Evolutionary conservation across 2,113 vertebrate genomes (phyloP), one percentile per base, ranked within the genome.

Genomic region (Cnemophilus loriae): DNA sequence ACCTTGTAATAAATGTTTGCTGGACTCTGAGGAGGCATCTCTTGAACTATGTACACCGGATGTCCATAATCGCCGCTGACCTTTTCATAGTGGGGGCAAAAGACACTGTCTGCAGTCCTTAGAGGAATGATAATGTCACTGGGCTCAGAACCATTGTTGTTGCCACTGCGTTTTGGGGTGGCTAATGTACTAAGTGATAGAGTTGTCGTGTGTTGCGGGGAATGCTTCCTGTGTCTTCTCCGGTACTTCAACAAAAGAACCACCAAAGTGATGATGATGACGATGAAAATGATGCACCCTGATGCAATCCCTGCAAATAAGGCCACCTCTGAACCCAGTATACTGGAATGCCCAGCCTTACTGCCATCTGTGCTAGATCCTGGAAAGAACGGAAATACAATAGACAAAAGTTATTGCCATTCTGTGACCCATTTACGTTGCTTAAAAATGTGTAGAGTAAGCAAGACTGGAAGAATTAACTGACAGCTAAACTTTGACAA

Each of bases 1-100:
- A 99, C 99, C 97, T 99, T 99, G 98, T 99, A 99, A 96, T 99
- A 99, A 98, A 99, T 99, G 98, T 99, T 99, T 94, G 99, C 99
- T 11, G 99, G 99, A 94, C 99, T 99, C 98, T 99, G 99, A 46
- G 99, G 99, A 24, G 99, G 99, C 99, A 99, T 99, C 98, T 99
- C 99, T 97, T 99, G 99, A 60, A 99, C 99, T 90, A 99, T 99
- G 98, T 99, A 99, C 96, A 99, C 99, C 1, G 99, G 99, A 98
- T 99, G 99, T 97, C 99, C 99, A 94, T 99, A 99, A 97, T 99
- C 99, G 42, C 99, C 99, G 95, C 99, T 99, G 94, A 99, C 99
- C 97, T 99, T 99, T 98, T 99, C 99, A 94, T 99, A 99, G 98
- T 99, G 99, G 23, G 99, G 99, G 96, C 99, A 99, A 99, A 99